Evolutionary conservation across 2,888 invertebrate species (phyloP), one percentile per base, ranked within the genome.

Genomic region (Anthoptus insignis): DNA sequence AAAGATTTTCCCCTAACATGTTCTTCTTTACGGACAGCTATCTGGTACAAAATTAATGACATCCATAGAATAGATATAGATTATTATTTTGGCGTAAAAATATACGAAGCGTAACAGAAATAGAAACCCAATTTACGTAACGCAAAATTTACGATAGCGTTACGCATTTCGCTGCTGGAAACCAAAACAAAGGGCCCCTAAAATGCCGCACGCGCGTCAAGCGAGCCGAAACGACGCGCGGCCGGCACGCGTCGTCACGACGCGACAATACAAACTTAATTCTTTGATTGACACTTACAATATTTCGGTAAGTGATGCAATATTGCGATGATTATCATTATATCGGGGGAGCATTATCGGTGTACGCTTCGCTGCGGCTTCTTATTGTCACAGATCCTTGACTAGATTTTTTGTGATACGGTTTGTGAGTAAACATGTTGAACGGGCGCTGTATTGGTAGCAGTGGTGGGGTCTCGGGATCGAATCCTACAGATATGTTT

Each of bases 271-370:
- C 83, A 68, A 81, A 86, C 88, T 88, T 93, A 93, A 93, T 93
- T 91, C 89, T 86, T 88, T 93, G 93, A 93, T 93, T 93, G 93
- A 93, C 93, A 92, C 88, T 93, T 93, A 93, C 93, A 93, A 93
- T 93, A 93, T 93, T 91, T 90, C 91, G 87, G 88, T 92, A 92
- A 93, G 92, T 93, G 93, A 93, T 88, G 93, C 93, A 93, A 93
- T 93, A 93, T 91, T 92, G 88, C 86, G 93, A 93, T 93, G 88
- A 92, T 91, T 92, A 93, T 93, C 92, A 81, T 73, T 72, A 73
- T 73, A 72, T 73, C 72, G 72, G 78, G 77, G 78, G 76, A 70
- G 77, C 80, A 84, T 87, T 89, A 90, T 88, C 87, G 78, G 75
- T 68, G 76, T 81, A 86, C 85, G 87, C 84, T 87, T 81, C 82